Evolutionary conservation across 2,113 vertebrate genomes (phyloP), one percentile per base, ranked within the genome.

Genomic region (Trogon melanurus): DNA sequence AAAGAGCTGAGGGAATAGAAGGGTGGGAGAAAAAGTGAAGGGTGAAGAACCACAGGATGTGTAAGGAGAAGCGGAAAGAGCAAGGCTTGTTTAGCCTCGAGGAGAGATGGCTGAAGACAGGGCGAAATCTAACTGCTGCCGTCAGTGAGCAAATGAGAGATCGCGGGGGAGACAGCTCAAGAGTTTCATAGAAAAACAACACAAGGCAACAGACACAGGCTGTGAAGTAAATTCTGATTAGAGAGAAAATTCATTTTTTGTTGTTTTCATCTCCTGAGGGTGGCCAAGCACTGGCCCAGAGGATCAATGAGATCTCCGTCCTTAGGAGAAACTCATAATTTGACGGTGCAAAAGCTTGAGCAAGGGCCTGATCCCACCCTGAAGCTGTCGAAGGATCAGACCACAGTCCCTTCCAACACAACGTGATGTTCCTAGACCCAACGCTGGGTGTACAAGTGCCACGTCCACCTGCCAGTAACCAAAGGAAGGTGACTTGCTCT

Each of bases 391-490:
- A 64, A 9, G 32, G 16, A 50, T 41, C 60, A 85, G n/a, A 54
- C 2, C 58, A 19, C 29, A 10, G 32, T 47, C 25, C 54, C 54
- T 48, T 51, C 60, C 54, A 41, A 17, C 16, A 18, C 47, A 47
- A 6, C 0, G 0, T 53, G 16, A 56, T 36, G 8, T 2, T 3
- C 32, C 60, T 17, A 38, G 20, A 7, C 27, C 5, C 48, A 17
- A 4, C 9, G 9, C 0, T 34, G 48, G 56, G 41, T 6, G 13
- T 22, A 9, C 5, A 10, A 32, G 53, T 13, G 27, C 44, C 36
- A 4, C 0, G 8, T 1, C 27, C 13, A 22, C 17, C 19, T 5
- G 9, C 14, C 45, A 11, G 22, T 4, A 15, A 10, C 0, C 1
- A 4, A 21, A 34, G 36, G 41, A 21, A 41, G 47, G 18, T 1